Percentiles rank a stretch among this genome's conserved stretches.
Evolutionary conservation across 2,113 vertebrate species (phyloP).

Genomic region (Grus americana): DNA sequence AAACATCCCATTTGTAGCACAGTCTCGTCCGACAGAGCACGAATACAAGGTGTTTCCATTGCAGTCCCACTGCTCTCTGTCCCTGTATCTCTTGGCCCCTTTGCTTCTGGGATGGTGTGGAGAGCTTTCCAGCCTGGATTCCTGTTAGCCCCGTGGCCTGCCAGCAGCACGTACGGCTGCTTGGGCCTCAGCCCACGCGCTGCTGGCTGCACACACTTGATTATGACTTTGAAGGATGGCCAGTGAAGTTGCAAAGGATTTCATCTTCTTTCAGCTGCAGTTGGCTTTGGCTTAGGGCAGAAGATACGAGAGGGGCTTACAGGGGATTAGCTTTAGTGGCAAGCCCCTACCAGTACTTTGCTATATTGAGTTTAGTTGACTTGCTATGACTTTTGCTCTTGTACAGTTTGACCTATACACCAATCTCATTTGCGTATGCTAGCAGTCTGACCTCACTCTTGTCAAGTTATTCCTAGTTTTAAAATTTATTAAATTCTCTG

Average conservation of each 20-base stretch:
- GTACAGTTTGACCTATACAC: neutral
- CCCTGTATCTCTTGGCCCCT: neutral
- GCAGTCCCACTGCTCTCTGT: neutral
- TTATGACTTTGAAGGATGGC: neutral
- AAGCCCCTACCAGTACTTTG: neutral
- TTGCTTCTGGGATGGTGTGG: fast-evolving
- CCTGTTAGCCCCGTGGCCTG: neutral
- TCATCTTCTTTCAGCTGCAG: neutral
- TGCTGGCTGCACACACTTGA: neutral
- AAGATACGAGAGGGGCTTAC: neutral
- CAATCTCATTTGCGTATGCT: neutral
- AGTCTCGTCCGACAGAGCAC: neutral
- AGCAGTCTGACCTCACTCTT: neutral
- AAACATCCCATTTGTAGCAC: neutral
- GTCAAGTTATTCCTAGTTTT: neutral
- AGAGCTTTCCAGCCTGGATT: neutral
- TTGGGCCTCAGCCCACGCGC: neutral
- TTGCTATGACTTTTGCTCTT: neutral
- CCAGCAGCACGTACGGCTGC: neutral
- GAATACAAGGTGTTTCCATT: neutral
- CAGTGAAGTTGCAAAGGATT: neutral
- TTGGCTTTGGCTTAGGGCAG: neutral
- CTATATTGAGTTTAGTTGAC: neutral
- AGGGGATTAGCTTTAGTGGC: neutral
- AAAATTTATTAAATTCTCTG: neutral